These are phyloP conservation scores for Cataglyphis cursor DNA, from an alignment of 2,888 invertebrate genomes.

Conservation along the genomic window DNA sequence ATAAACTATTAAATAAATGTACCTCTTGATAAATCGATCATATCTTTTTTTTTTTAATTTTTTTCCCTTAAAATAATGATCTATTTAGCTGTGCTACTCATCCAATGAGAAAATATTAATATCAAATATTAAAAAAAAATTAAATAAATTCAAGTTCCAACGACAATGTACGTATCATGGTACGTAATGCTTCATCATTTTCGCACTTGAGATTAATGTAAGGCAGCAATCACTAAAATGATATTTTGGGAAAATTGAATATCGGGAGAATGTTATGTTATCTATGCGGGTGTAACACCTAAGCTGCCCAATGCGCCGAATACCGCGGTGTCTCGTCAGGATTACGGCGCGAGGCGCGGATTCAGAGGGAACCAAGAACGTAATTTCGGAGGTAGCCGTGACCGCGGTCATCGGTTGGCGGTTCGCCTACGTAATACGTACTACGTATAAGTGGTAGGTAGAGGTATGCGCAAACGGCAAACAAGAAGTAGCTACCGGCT, in stretches of 20 bases:
- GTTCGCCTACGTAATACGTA: slow-evolving; percentile 76
- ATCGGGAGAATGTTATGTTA: slow-evolving; percentile 40
- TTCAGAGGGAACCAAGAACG: slow-evolving; percentile 55
- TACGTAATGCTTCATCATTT: background rate
- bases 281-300: slow-evolving; percentile 55
- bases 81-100: background rate
- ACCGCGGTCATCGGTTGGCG: slow-evolving; percentile 76
- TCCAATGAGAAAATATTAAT: background rate
- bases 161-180: background rate
- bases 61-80: background rate
- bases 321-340: slow-evolving; percentile 57
- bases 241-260: slow-evolving; percentile 15
- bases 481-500: slow-evolving; percentile 79
- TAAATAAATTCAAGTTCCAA: background rate
- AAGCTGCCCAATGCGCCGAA: slow-evolving; percentile 52
- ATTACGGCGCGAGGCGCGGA: slow-evolving; percentile 57
- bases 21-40: background rate
- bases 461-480: slow-evolving; percentile 77
- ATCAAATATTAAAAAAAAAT: background rate
- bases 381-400: slow-evolving; percentile 75
- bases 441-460: slow-evolving; percentile 77
- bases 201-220: background rate
- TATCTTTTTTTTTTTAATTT: background rate
- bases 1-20: background rate
- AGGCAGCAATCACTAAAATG: background rate